Base-by-base conservation (phyloP, 2,113 vertebrate species). In the Rhinoderma darwinii region DNA sequence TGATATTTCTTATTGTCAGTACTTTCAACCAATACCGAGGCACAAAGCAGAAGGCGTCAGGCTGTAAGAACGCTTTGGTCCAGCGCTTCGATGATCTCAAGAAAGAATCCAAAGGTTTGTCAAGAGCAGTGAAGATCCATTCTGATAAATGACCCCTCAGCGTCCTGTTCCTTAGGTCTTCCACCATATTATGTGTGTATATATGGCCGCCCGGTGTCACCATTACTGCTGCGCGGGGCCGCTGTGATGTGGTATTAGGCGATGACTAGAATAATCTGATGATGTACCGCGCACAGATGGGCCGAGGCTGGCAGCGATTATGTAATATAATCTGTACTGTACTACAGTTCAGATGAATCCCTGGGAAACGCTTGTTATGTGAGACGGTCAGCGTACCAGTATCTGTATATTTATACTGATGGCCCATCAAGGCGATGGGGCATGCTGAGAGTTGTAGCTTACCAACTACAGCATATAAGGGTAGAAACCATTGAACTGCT, bases 41-140 rank as follows among this genome's bases (percentile, higher is more conserved):
- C 0, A 78, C 96, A 83, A 96, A 95, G 88, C 94, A 97, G 92
- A 99, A 97, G 89, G 94, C 95, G 0, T 88, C 86, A 0, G 89
- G 89, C 88, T 96, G 93, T 92, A 97, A 94, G 78, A 90, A 84
- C 0, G 2, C 72, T 0, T 94, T 99, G 54, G 92, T 94, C 90
- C 94, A 95, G 88, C 94, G 95, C 44, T 93, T 94, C 0, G 93
- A 94, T 2, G 94, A 94, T 81, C 92, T 98, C 84, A 97, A 95
- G 93, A 95, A 91, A 1, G 94, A 96, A 68, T 94, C 91, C 82
- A 92, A 93, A 0, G 90, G 94, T 89, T 96, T 93, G 91, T 35
- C 0, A 89, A 80, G 66, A 50, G 61, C 17, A 5, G 37, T 0
- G 9, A 8, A 4, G 9, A 35, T 15, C 5, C 15, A 7, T 25